Evolutionary conservation across 1,140 invertebrate genomes (phyloP).

Genomic region (Drosophila insularis): DNA sequence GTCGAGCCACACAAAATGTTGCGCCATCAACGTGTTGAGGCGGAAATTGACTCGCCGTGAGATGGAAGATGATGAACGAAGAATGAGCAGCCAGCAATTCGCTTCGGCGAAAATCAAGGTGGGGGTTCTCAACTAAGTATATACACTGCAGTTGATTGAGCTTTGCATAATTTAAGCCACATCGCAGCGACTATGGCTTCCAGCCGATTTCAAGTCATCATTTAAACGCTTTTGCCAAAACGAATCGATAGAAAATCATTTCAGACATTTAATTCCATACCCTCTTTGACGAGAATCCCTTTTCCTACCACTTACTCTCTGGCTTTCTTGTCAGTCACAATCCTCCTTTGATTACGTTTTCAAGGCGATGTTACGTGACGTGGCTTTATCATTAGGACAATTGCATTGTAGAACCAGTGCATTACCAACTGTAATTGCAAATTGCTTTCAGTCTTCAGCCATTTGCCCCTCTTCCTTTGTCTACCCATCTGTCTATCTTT

Average conservation of each 20-base stretch:
- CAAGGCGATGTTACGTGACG: conserved; percentile 29
- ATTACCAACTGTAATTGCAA: conserved; percentile 60
- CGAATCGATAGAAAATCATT: conserved; percentile 51
- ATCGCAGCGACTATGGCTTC: conserved; percentile 1
- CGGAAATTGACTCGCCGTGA: conserved; percentile 69
- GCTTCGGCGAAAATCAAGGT: neutral
- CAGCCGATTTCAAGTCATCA: conserved; percentile 37
- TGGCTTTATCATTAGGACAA: conserved; percentile 29
- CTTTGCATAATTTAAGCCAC: conserved; percentile 62
- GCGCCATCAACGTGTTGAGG: conserved; percentile 65
- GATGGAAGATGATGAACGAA: neutral
- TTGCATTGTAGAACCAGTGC: conserved; percentile 21
- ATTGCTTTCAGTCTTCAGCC: conserved; percentile 26
- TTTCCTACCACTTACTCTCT: conserved; percentile 1
- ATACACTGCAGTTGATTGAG: conserved; percentile 55
- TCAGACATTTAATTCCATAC: neutral
- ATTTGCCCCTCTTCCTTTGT: neutral
- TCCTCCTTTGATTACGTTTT: conserved; percentile 7
- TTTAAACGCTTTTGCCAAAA: conserved; percentile 38
- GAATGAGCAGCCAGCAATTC: neutral
- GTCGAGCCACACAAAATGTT: conserved; percentile 40
- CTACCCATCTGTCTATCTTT: neutral
- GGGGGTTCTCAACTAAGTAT: neutral
- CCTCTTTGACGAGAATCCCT: neutral
- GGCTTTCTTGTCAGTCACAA: neutral